A percentile compares a stretch with the other conserved stretches of the same genome.
Evolutionary conservation across 1,140 invertebrate species (phyloP).

Genomic region (Drosophila equinoxialis): DNA sequence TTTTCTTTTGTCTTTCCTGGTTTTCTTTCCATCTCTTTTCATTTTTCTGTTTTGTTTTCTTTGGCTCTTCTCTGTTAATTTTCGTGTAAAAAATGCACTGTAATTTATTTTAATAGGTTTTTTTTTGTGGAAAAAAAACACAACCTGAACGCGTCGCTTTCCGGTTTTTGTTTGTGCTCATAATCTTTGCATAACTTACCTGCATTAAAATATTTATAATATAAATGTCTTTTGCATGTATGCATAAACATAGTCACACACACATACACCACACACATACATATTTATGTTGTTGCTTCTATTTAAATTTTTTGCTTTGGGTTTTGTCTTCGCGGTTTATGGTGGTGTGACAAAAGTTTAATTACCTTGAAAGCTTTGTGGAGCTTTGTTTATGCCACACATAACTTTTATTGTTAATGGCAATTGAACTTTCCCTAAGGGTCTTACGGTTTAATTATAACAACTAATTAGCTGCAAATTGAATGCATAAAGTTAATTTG

Average conservation of each 20-base stretch:
- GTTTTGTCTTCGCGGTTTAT: slow-evolving; percentile 22
- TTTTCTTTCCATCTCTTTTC: slow-evolving; percentile 17
- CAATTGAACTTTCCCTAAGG: slow-evolving; percentile 43
- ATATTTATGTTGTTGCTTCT: slow-evolving; percentile 22
- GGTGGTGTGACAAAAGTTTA: slow-evolving; percentile 56
- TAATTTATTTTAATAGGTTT: slow-evolving; percentile 77
- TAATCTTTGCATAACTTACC: slow-evolving; percentile 71
- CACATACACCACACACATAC: slow-evolving; percentile 8
- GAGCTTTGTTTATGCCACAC: slow-evolving; percentile 50
- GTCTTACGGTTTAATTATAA: slow-evolving; percentile 40
- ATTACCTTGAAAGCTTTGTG: slow-evolving; percentile 67
- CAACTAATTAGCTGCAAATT: slow-evolving; percentile 31
- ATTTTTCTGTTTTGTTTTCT: not conserved
- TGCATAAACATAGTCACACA: slow-evolving; percentile 43
- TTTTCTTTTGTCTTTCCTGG: slow-evolving; percentile 54
- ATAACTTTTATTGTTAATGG: slow-evolving; percentile 72
- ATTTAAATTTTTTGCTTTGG: slow-evolving; percentile 12
- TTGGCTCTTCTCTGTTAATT: slow-evolving; percentile 56
- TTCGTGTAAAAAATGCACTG: slow-evolving; percentile 69
- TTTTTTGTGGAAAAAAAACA: slow-evolving; percentile 50
- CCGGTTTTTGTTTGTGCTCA: slow-evolving; percentile 46
- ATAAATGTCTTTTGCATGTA: slow-evolving; percentile 54
- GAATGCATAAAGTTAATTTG: slow-evolving; percentile 20
- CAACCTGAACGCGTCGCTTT: slow-evolving; percentile 35
- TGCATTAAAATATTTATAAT: slow-evolving; percentile 67